phyloP scores from a whole-genome alignment of 1,140 invertebrate species.

The Macrobrachium nipponense region DNA sequence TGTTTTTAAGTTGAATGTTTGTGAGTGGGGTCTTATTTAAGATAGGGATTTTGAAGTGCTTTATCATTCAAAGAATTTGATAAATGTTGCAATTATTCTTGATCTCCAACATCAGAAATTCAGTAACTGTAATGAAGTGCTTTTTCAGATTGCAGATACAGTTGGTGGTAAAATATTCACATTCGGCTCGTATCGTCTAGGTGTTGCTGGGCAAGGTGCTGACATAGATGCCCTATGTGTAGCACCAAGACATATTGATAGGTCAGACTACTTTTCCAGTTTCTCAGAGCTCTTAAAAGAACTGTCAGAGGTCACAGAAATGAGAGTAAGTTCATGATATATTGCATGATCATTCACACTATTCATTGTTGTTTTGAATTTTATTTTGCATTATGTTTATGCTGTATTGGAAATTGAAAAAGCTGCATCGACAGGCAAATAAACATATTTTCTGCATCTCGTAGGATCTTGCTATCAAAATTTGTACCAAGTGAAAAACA shows the following conservation, averaged over 20 bases:
- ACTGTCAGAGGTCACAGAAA: conserved; percentile 87
- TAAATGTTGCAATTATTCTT: too few relatives aligned
- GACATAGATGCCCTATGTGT: conserved; percentile 99
- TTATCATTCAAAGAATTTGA: too few relatives aligned
- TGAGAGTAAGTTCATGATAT: conserved; percentile 74
- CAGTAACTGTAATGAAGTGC: too few relatives aligned
- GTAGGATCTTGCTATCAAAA: too few relatives aligned
- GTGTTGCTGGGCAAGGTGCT: conserved; percentile 96
- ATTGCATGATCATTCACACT: not conserved
- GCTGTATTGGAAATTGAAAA: conserved; percentile 1
- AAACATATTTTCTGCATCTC: too few relatives aligned
- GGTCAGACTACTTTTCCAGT: conserved; percentile 93
- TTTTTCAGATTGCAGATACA: conserved; percentile 66
- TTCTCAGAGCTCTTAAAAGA: conserved; percentile 93
- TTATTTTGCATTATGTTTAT: not conserved
- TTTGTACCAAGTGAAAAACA: too few relatives aligned
- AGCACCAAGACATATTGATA: conserved; percentile 93
- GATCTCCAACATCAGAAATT: too few relatives aligned
- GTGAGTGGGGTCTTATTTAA: too few relatives aligned
- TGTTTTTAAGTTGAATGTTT: too few relatives aligned
- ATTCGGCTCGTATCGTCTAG: conserved; percentile 93
- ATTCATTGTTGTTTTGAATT: not conserved
- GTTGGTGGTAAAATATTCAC: conserved; percentile 98
- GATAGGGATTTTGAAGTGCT: too few relatives aligned
- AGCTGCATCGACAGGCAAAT: too few relatives aligned